These are phyloP conservation scores for Ariopsis seemanni DNA, from an alignment of 2,113 vertebrate species.

Conservation along the genomic window DNA sequence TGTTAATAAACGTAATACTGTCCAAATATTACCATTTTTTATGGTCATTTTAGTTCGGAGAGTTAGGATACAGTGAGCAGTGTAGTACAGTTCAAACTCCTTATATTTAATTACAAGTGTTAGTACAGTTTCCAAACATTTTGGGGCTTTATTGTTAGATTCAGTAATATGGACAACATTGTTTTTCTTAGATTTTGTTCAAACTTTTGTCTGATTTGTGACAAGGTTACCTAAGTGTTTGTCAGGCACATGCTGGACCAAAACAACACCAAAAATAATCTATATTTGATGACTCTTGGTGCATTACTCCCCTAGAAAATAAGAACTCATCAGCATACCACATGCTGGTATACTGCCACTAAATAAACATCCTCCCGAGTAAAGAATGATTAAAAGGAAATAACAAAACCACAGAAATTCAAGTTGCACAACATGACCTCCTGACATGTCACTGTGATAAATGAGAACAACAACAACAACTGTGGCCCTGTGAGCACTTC, in stretches of 20 bases:
- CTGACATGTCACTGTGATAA: constrained; percentile 48
- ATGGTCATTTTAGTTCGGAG: too few relatives aligned
- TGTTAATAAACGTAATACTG: not conserved
- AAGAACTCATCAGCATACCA: constrained; percentile 6
- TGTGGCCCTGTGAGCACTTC: constrained; percentile 32
- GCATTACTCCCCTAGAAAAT: constrained; percentile 2
- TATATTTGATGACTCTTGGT: not conserved
- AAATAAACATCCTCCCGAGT: constrained; percentile 27
- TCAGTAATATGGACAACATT: too few relatives aligned
- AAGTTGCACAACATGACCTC: constrained; percentile 57
- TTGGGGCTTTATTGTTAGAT: not conserved
- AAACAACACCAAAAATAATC: not conserved
- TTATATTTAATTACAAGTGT: not conserved
- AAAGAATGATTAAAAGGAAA: constrained; percentile 39
- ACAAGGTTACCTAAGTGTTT: constrained; percentile 9
- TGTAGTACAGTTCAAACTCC: too few relatives aligned
- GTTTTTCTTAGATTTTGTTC: not conserved
- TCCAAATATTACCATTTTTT: not conserved
- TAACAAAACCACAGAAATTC: constrained; percentile 60
- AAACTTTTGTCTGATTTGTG: not conserved
- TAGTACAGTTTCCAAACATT: not conserved
- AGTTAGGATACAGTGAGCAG: too few relatives aligned
- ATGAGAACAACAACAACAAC: constrained; percentile 44
- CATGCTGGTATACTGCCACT: constrained; percentile 14
- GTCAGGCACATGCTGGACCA: not conserved